phyloP scores from a whole-genome alignment of 2,797 vertebrate species.

The Gymnoscopelus microlampas region DNA sequence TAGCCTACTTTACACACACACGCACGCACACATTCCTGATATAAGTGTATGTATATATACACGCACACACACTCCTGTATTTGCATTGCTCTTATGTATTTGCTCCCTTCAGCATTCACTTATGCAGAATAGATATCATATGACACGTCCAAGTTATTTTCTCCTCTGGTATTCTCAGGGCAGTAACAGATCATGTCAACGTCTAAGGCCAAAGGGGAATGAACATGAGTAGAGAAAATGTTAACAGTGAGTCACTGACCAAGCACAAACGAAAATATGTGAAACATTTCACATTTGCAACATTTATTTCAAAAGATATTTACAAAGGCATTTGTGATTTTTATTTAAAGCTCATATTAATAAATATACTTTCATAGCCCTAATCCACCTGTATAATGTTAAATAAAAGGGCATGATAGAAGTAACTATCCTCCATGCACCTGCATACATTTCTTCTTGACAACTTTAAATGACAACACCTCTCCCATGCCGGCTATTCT shows the following conservation, averaged over 20 bases:
- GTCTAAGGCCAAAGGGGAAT: background rate
- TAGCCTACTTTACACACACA: too few species aligned
- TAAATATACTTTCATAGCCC: conserved; percentile 66
- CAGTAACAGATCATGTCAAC: background rate
- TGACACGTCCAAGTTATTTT: background rate
- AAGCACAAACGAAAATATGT: background rate
- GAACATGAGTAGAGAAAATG: background rate
- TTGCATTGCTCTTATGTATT: too few species aligned
- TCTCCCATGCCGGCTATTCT: conserved; percentile 14
- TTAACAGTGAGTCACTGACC: background rate
- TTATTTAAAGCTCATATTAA: conserved; percentile 73
- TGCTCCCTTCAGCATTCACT: too few species aligned
- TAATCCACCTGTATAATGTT: conserved; percentile 55
- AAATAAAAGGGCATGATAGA: conserved; percentile 38
- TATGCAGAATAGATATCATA: background rate
- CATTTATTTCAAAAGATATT: conserved; percentile 75
- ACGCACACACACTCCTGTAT: too few species aligned
- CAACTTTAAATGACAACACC: conserved; percentile 26
- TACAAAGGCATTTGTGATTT: conserved; percentile 77
- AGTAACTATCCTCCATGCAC: conserved; percentile 11
- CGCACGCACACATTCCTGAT: too few species aligned
- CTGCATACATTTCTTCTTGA: conserved; percentile 6
- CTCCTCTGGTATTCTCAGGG: background rate
- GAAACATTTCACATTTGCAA: conserved; percentile 43
- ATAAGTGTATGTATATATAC: too few species aligned